These are phyloP conservation scores for Ridgeia piscesae DNA, from an alignment of 1,140 invertebrate species.

Conservation along the genomic window DNA sequence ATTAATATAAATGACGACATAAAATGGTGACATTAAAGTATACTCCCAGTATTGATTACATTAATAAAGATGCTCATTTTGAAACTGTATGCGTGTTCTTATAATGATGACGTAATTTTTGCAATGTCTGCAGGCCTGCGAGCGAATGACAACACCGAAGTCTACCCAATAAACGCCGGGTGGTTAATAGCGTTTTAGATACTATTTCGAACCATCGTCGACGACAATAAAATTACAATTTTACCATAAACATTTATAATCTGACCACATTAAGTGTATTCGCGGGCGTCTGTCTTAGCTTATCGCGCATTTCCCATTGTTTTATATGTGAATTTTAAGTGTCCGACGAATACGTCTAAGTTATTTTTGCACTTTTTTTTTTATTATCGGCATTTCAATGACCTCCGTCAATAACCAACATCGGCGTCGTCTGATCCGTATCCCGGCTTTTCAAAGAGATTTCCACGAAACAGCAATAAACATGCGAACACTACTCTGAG, in stretches of 20 bases:
- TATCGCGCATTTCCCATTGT: not conserved
- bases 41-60: too few species aligned
- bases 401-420: not conserved
- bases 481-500: not conserved
- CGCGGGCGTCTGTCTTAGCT: not conserved
- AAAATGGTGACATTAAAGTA: not conserved
- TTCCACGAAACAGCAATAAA: constrained; percentile 3
- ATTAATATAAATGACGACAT: too few species aligned
- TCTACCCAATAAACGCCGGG: not conserved
- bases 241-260: not conserved
- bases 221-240: not conserved
- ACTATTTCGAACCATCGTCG: not conserved
- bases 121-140: not conserved
- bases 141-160: not conserved
- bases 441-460: not conserved
- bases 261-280: not conserved
- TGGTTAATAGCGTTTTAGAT: not conserved
- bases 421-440: not conserved
- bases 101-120: not conserved
- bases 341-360: not conserved
- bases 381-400: not conserved
- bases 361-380: not conserved
- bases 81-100: not conserved
- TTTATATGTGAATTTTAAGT: not conserved
- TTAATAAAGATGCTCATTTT: not conserved